phyloP scores from a whole-genome alignment of 2,797 vertebrate genomes.

The Gobio occitaniae region DNA sequence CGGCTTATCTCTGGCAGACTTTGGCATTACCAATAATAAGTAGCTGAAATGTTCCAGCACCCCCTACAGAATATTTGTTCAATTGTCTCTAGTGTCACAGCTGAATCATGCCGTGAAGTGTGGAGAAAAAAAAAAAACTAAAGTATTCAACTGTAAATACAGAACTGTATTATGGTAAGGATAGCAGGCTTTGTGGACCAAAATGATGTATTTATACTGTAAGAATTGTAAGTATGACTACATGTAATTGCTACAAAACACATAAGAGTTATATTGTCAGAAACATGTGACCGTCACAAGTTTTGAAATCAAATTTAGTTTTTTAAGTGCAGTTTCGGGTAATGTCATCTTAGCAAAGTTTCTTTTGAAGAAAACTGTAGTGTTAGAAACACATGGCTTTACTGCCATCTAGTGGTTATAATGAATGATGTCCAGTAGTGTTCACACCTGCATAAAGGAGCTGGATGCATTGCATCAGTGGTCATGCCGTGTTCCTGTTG shows the following conservation, averaged over 20 bases:
- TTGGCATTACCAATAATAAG: conserved; percentile 63
- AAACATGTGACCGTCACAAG: background rate
- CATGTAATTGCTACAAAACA: background rate
- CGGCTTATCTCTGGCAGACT: conserved; percentile 76
- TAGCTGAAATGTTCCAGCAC: conserved; percentile 32
- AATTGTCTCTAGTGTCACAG: background rate
- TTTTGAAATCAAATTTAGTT: background rate
- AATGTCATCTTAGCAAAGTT: background rate
- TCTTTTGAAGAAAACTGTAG: background rate
- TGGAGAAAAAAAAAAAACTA: too few relatives aligned
- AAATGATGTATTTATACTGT: too few relatives aligned
- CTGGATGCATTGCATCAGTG: too few relatives aligned
- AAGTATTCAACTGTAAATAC: background rate
- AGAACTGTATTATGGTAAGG: too few relatives aligned
- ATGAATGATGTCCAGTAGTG: too few relatives aligned
- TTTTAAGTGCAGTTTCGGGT: too few relatives aligned
- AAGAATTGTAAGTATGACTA: too few relatives aligned
- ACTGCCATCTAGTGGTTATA: background rate
- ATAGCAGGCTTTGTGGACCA: too few relatives aligned
- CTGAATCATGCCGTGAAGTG: background rate
- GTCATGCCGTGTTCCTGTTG: too few relatives aligned
- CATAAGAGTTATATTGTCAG: background rate
- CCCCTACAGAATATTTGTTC: background rate
- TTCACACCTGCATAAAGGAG: too few relatives aligned
- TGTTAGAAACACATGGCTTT: background rate